These are phyloP conservation scores for Perdita meconis DNA, from an alignment of 2,888 invertebrate species.

Conservation along the genomic window DNA sequence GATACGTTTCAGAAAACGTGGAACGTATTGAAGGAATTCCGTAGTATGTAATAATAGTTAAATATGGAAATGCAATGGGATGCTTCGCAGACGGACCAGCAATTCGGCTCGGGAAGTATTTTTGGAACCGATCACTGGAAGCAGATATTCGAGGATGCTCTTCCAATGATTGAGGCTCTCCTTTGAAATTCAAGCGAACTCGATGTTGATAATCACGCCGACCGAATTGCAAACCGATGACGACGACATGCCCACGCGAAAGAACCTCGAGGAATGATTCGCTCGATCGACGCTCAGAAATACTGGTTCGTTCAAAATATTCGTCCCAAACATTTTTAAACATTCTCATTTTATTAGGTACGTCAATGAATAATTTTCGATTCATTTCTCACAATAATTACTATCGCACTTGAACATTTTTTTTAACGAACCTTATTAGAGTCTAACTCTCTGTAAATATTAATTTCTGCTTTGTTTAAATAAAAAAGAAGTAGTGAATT, in stretches of 20 bases:
- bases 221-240: constrained; percentile 37
- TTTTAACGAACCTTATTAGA: too few relatives aligned
- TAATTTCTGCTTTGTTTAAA: too few relatives aligned
- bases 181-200: constrained; percentile 30
- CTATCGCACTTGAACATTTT: too few relatives aligned
- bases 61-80: neutral
- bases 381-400: too few relatives aligned
- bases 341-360: neutral
- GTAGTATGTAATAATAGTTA: neutral
- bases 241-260: constrained; percentile 47
- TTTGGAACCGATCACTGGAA: constrained; percentile 35
- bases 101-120: constrained; percentile 19
- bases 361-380: neutral
- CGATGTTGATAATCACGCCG: constrained; percentile 28
- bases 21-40: too few relatives aligned
- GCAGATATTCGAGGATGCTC: constrained; percentile 29
- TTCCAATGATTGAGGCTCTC: constrained; percentile 23
- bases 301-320: neutral
- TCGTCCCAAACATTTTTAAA: neutral
- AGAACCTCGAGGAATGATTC: constrained; percentile 36
- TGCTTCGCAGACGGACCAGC: constrained; percentile 2
- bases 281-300: constrained; percentile 14
- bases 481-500: too few relatives aligned
- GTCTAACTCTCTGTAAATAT: too few relatives aligned
- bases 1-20: too few relatives aligned